Evolutionary conservation across 2,797 vertebrate genomes (phyloP).

Genomic region (Parambassis ranga): DNA sequence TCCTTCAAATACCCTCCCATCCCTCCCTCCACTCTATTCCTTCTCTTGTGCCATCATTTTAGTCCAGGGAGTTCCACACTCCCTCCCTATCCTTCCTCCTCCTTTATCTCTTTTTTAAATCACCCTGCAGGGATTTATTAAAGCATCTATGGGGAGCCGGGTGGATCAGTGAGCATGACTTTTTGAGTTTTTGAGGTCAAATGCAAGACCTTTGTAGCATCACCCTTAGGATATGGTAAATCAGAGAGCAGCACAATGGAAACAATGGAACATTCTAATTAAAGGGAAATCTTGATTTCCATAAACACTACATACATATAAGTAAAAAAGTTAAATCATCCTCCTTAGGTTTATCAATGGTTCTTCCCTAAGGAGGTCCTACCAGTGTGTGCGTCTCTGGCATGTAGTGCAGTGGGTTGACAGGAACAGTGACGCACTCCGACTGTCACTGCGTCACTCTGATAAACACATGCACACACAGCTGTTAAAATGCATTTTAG

Average conservation of each 20-base stretch:
- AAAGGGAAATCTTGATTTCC: no score
- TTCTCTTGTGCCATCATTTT: constrained; percentile 45
- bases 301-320: no score
- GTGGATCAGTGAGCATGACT: neutral
- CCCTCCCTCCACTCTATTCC: constrained; percentile 43
- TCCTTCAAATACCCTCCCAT: constrained; percentile 59
- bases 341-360: constrained; percentile 1
- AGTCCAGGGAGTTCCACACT: constrained; percentile 35
- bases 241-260: neutral
- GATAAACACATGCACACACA: constrained; percentile 42
- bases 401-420: constrained; percentile 22
- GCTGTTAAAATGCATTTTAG: constrained; percentile 47
- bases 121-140: neutral
- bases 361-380: neutral
- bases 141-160: neutral
- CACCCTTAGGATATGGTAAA: neutral
- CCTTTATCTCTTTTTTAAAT: neutral
- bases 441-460: constrained; percentile 55
- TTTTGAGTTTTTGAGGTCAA: constrained; percentile 7
- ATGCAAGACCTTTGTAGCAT: constrained; percentile 2
- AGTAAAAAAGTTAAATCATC: no score
- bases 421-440: constrained; percentile 60
- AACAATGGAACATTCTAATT: no score
- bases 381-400: constrained; percentile 4
- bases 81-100: neutral